A percentile compares a stretch with the other conserved stretches of the same genome.
phyloP scores from a whole-genome alignment of 2,113 vertebrate genomes.

The Anas platyrhynchos region DNA sequence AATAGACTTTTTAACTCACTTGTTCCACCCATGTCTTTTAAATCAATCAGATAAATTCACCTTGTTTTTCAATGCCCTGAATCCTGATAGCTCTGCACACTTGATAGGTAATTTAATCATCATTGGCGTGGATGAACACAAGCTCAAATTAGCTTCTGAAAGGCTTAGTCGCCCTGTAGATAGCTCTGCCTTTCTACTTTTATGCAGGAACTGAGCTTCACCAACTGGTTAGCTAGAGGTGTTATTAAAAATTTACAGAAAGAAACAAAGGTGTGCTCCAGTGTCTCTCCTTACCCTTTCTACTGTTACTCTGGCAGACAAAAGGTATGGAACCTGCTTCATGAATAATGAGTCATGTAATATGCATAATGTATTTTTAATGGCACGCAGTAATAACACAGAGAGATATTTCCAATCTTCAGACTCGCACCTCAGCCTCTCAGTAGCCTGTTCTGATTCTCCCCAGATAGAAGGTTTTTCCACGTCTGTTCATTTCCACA shows the following conservation, averaged over 20 bases:
- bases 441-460: constrained; percentile 83
- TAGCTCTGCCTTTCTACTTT: constrained; percentile 83
- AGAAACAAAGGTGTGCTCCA: constrained; percentile 85
- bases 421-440: constrained; percentile 58
- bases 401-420: constrained; percentile 82
- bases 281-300: constrained; percentile 81
- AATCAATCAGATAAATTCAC: constrained; percentile 85
- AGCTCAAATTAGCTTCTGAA: constrained; percentile 81
- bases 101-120: constrained; percentile 85
- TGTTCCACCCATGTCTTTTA: constrained; percentile 70
- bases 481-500: not conserved
- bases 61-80: constrained; percentile 78
- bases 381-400: constrained; percentile 77
- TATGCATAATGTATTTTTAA: constrained; percentile 86
- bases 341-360: constrained; percentile 87
- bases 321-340: constrained; percentile 81
- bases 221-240: constrained; percentile 86
- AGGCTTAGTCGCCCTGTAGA: constrained; percentile 74
- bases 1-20: constrained; percentile 7
- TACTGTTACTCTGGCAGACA: constrained; percentile 83
- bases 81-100: constrained; percentile 82
- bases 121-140: constrained; percentile 73
- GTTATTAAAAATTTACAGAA: constrained; percentile 87
- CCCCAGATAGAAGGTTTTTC: constrained; percentile 10
- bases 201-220: constrained; percentile 82